Evolutionary conservation across 2,797 vertebrate species (phyloP).

Genomic region (Phrynocephalus guinanensis): DNA sequence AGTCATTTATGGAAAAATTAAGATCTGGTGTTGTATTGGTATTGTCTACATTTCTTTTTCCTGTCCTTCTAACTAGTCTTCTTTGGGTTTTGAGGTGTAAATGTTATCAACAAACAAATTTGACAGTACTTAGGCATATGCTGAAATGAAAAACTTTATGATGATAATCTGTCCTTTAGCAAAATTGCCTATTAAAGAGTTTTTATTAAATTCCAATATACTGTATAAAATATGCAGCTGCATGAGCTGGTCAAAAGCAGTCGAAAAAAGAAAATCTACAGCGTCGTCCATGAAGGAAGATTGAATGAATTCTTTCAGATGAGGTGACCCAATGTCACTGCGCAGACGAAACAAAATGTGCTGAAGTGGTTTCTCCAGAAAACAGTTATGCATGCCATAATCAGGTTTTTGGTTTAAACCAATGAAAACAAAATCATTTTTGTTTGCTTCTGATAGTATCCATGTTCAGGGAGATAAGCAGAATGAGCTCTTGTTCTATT

Average conservation of each 20-base stretch:
- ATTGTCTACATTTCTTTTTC: not conserved
- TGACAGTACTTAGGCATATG: not conserved
- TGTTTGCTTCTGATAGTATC: not conserved
- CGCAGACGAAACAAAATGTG: not conserved
- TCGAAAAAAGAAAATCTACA: not conserved
- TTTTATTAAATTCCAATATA: conserved; percentile 12
- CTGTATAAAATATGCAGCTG: conserved; percentile 22
- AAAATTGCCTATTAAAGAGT: not conserved
- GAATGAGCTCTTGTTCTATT: not conserved
- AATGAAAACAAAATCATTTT: not conserved
- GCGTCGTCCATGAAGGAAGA: not conserved
- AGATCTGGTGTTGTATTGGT: not conserved
- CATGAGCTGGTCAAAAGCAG: conserved; percentile 11
- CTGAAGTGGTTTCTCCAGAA: not conserved
- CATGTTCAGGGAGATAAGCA: not conserved
- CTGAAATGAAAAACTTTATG: not conserved
- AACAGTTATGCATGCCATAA: not conserved
- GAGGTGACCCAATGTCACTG: conserved; percentile 13
- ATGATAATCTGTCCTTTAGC: not conserved
- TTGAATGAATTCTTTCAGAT: not conserved
- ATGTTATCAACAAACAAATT: not conserved
- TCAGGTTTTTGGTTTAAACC: not conserved
- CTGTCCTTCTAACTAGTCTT: not conserved
- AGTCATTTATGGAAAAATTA: not conserved
- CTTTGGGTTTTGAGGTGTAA: not conserved